Conservation (phyloP, 2,888 invertebrate species). For the Spatulosminthurus flaviceps region DNA sequence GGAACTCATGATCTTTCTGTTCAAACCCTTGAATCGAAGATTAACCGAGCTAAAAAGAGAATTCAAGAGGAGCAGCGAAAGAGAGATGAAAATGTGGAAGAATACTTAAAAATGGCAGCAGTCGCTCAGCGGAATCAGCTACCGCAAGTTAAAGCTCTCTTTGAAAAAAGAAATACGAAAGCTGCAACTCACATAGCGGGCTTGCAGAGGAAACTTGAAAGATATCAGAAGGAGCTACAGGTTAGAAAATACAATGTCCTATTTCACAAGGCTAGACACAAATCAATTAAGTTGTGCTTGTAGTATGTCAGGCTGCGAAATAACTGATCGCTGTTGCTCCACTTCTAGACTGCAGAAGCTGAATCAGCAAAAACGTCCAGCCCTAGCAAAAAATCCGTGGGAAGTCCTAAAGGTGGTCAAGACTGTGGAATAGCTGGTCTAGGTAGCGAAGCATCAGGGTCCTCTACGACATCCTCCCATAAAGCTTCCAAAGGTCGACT, state of each 20-base stretch:
- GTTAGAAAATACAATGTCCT: slow-evolving; percentile 38
- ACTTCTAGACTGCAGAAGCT: slow-evolving; percentile 53
- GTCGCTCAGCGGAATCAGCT: slow-evolving; percentile 60
- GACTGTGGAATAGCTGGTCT: slow-evolving; percentile 43
- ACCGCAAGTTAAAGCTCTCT: slow-evolving; percentile 61
- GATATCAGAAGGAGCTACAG: slow-evolving; percentile 57
- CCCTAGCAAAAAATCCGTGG: slow-evolving; percentile 55
- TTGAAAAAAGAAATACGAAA: slow-evolving; percentile 63
- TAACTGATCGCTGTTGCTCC: neutral
- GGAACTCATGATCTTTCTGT: slow-evolving; percentile 43
- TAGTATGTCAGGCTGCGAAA: neutral
- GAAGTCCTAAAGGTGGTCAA: slow-evolving; percentile 52
- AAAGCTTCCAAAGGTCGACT: slow-evolving; percentile 59
- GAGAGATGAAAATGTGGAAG: slow-evolving; percentile 62
- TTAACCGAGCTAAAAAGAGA: slow-evolving; percentile 57
- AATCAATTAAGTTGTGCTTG: neutral
- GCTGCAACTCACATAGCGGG: slow-evolving; percentile 62
- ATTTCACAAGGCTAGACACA: no score
- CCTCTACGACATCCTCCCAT: slow-evolving; percentile 61
- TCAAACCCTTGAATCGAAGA: slow-evolving; percentile 57
- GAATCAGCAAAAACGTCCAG: slow-evolving; percentile 55
- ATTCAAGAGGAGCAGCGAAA: slow-evolving; percentile 61
- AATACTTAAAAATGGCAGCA: slow-evolving; percentile 63
- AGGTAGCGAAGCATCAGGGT: slow-evolving; percentile 62
- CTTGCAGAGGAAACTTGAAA: slow-evolving; percentile 60